Evolutionary conservation across 2,113 vertebrate genomes (phyloP).

Genomic region (Neopipo cinnamomea): DNA sequence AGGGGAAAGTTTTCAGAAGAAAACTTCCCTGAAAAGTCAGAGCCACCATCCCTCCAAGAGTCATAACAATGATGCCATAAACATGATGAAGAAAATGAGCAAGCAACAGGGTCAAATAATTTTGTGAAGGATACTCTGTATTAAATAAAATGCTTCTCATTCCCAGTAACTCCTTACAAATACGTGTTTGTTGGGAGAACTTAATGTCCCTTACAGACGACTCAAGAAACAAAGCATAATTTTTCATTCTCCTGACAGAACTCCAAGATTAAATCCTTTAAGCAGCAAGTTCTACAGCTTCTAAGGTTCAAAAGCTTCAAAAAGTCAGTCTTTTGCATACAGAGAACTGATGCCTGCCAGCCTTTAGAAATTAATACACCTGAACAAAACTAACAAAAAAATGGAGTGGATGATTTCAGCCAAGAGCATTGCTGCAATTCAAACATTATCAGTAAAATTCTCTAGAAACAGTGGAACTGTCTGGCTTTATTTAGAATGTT

Average conservation of each 20-base stretch:
- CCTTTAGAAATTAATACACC: not conserved
- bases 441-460: not conserved
- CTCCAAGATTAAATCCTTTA: not conserved
- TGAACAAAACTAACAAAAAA: not conserved
- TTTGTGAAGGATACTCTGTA: too few species aligned
- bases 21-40: too few species aligned
- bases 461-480: not conserved
- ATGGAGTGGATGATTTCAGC: not conserved
- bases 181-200: not conserved
- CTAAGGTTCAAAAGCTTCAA: not conserved
- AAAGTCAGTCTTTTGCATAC: not conserved
- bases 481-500: not conserved
- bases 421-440: not conserved
- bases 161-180: too few species aligned
- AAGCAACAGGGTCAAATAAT: too few species aligned
- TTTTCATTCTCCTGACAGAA: not conserved
- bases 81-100: too few species aligned
- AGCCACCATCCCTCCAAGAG: too few species aligned
- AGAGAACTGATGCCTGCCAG: not conserved
- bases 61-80: too few species aligned
- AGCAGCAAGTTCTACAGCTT: not conserved
- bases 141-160: too few species aligned
- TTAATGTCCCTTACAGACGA: not conserved
- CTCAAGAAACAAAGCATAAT: not conserved
- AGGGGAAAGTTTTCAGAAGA: too few species aligned